A percentile compares a stretch with the other conserved stretches of the same genome.
Evolutionary conservation across 2,888 invertebrate genomes (phyloP).

Genomic region (Trachelus stipa): DNA sequence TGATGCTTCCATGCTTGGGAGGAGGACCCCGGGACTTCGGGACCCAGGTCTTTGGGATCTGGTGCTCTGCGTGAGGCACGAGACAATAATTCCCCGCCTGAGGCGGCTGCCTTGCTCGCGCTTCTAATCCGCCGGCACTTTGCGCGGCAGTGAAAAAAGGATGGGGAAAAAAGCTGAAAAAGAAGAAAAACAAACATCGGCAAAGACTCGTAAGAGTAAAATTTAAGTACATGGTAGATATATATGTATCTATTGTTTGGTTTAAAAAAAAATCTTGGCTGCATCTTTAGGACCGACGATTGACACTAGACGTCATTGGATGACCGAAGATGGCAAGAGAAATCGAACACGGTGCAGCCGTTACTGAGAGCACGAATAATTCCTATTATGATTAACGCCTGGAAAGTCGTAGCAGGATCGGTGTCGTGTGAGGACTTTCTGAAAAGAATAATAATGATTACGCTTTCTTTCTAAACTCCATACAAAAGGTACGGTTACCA

Average conservation of each 20-base stretch:
- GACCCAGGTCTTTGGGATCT: neutral
- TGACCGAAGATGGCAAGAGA: neutral
- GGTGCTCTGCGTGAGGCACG: conserved; percentile 43
- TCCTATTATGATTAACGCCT: neutral
- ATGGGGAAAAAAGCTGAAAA: neutral
- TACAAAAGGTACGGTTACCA: neutral
- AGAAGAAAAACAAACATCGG: neutral
- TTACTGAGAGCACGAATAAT: neutral
- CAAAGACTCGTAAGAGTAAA: neutral
- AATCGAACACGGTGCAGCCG: neutral
- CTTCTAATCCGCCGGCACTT: conserved; percentile 50
- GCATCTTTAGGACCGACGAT: neutral
- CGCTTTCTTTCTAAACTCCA: neutral
- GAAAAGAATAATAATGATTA: neutral
- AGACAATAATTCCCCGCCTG: conserved; percentile 46
- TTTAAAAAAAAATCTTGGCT: neutral
- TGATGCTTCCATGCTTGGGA: neutral
- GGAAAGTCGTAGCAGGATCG: neutral
- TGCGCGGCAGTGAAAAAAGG: conserved; percentile 41
- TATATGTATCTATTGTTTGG: neutral
- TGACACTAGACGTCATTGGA: neutral
- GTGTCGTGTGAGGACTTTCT: neutral
- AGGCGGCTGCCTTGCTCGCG: conserved; percentile 43
- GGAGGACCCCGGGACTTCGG: neutral
- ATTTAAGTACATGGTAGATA: neutral